A percentile compares a stretch with the other conserved stretches of the same genome.
Conservation (phyloP, 2,113 vertebrate species). For the Euleptes europaea region DNA sequence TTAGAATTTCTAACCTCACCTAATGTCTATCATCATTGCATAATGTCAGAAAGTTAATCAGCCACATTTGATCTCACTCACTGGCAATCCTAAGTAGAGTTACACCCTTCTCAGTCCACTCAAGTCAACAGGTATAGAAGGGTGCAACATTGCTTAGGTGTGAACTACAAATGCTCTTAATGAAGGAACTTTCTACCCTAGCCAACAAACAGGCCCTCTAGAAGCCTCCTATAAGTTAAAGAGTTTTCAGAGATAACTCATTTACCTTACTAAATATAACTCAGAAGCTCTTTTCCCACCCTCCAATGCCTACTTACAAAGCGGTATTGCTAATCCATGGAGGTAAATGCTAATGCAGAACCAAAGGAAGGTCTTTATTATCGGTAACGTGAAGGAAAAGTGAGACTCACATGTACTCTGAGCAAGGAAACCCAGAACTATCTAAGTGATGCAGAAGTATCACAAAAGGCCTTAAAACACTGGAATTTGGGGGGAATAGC, state of each 20-base stretch:
- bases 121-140: too few species aligned
- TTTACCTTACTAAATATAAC: background rate
- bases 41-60: background rate
- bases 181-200: background rate
- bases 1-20: background rate
- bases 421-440: background rate
- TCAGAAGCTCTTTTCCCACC: background rate
- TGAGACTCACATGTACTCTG: background rate
- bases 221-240: background rate
- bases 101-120: too few species aligned
- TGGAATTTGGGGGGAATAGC: background rate
- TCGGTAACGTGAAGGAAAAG: background rate
- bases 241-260: background rate
- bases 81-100: background rate
- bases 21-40: background rate
- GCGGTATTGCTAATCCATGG: background rate
- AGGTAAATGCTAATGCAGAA: background rate
- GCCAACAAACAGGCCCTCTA: background rate
- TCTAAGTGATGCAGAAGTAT: background rate
- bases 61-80: background rate
- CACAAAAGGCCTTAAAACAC: background rate
- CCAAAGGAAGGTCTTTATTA: background rate
- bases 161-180: too few species aligned
- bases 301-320: background rate
- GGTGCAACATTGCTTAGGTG: too few species aligned